Evolutionary conservation across 2,888 invertebrate genomes (phyloP), one percentile per base, ranked within the genome.

Genomic region (Cryptosula pallasiana): DNA sequence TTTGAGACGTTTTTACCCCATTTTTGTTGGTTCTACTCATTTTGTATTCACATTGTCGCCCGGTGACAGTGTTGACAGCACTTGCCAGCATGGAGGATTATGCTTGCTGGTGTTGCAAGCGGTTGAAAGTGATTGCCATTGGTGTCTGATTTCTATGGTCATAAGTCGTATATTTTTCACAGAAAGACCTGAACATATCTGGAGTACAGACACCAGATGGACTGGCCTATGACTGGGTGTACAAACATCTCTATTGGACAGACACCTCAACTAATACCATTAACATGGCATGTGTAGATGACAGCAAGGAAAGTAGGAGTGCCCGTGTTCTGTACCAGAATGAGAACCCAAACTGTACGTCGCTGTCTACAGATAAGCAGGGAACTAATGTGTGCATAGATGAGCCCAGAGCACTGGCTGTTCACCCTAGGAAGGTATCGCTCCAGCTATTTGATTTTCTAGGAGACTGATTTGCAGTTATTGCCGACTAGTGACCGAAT

Each of bases 201-300:
- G 70, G 70, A 23, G 45, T 70, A 5, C 25, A 54, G 73, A 94
- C 93, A 13, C 93, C 96, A 0, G 97, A 98, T 85, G 98, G 97
- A 1, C 87, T 98, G 74, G 97, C 98, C 1, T 93, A 97, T n/a
- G 98, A 99, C 86, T 99, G 98, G 98, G 91, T 98, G 75, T 96
- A 97, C 87, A 93, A 93, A 85, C 94, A 96, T 81, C 90, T 99
- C 76, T 99, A 98, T 79, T 86, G 86, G 85, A 86, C 87, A 1
- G 96, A 98, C 84, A 93, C 95, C 0, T 92, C 92, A 73, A 92
- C 91, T 81, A 93, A 95, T 84, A 93, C 92, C 75, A 96, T 98
- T 78, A 93, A 93, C 82, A 87, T 96, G 76, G 91, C 63, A 9
- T 63, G 63, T 34, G 34, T 63, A 5, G 63, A 63, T 63, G 63